Percentiles rank a stretch among this genome's conserved stretches.
phyloP scores from a whole-genome alignment of 2,797 vertebrate genomes.

The Gymnothorax javanicus region DNA sequence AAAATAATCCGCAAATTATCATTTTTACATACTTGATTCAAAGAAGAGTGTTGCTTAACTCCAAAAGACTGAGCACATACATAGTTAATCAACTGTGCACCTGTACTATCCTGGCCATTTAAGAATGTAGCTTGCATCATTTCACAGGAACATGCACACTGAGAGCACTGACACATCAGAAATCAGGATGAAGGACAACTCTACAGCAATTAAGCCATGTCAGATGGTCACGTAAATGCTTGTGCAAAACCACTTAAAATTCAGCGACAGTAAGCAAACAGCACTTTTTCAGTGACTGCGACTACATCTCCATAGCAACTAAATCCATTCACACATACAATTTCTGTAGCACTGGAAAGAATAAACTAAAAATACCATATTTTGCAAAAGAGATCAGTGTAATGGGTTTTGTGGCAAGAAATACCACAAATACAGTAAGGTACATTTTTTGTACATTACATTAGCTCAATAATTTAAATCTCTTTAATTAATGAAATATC shows the following conservation, averaged over 20 bases:
- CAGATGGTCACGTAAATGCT: background rate
- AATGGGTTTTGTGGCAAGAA: background rate
- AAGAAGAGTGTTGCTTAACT: background rate
- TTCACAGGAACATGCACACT: background rate
- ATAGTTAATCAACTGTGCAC: background rate
- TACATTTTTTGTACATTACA: background rate
- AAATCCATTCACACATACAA: background rate
- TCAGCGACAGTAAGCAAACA: background rate
- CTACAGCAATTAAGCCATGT: background rate
- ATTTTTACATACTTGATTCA: background rate
- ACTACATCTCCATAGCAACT: slow-evolving; percentile 3
- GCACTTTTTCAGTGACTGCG: background rate
- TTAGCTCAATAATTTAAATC: background rate
- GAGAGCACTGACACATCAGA: background rate
- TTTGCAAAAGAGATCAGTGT: background rate
- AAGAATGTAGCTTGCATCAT: background rate
- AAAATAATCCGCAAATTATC: background rate
- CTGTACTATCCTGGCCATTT: background rate
- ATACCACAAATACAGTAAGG: background rate
- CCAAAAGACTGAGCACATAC: background rate
- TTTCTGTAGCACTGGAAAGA: background rate
- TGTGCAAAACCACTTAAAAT: background rate
- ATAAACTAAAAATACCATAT: background rate
- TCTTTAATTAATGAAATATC: background rate
- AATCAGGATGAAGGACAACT: background rate